Base-by-base conservation (phyloP, 2,113 vertebrate genomes). In the Astatoreochromis straeleni region DNA sequence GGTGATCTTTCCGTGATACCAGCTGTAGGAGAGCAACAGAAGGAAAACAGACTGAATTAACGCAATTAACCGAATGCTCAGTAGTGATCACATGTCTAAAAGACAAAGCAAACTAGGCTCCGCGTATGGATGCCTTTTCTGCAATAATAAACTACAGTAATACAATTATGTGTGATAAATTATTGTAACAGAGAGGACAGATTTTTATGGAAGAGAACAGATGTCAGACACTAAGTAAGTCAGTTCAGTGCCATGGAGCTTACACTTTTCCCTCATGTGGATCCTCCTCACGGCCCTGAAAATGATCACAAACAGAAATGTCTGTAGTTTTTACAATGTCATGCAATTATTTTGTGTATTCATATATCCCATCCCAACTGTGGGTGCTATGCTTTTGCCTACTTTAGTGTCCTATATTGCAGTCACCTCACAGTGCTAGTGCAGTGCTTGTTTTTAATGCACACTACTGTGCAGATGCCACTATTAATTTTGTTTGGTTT, bases 201-300 rank as follows among this genome's bases (percentile, higher is more conserved):
- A 49, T 49, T 75, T 73, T 31, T 57, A n/a, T 9, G 29, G 9
- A 51, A 9, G 38, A 17, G 1, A 78, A 51, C 16, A 78, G 10
- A 4, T 51, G 29, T 78, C 14, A 10, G 26, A 78, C 10, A 70
- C 8, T 49, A 9, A 60, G 5, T 54, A 10, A 51, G 6, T 42
- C 7, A 68, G 8, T 57, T 60, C 24, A 73, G 13, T 65, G 40
- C 6, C 49, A 29, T 11, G 24, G 3, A 75, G 91, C 99, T 98
- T 97, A 99, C 99, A 98, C 97, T 98, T 99, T 99, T 95, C 99
- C 99, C 97, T 99, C 99, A 94, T 99, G 99, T 85, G 99, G 99
- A 97, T 99, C 99, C 96, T 99, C 98, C 95, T 99, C 98, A 88
- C 98, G 97, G 47, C 97, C 98, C 99, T 99, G 94, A 82, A 94